Conservation (phyloP, 2,888 invertebrate genomes). For the Melieria crassipennis region DNA sequence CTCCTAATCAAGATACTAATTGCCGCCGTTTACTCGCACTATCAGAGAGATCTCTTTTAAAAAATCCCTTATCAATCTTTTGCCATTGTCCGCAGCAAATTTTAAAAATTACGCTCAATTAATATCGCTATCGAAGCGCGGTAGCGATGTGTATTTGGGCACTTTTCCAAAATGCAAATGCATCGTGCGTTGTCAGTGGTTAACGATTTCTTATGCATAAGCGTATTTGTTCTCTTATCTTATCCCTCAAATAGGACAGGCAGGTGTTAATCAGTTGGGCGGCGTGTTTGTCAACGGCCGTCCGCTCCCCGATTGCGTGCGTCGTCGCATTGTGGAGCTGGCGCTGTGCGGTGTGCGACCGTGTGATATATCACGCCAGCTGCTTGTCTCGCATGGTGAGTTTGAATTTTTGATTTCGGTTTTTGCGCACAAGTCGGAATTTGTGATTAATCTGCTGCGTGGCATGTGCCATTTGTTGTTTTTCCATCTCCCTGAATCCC, state of each 20-base stretch:
- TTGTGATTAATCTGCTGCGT: neutral
- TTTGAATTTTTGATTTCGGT: conserved; percentile 13
- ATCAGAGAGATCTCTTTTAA: too few species aligned
- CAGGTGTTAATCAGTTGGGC: conserved; percentile 96
- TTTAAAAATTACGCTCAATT: neutral
- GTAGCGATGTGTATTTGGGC: too few species aligned
- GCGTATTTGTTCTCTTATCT: conserved; percentile 8
- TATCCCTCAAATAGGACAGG: conserved; percentile 77
- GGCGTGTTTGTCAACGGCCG: conserved; percentile 98
- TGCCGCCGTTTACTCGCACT: too few species aligned
- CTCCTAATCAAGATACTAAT: too few species aligned
- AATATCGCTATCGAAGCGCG: neutral
- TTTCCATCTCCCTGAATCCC: conserved; percentile 16
- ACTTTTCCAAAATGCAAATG: neutral
- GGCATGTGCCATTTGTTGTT: neutral
- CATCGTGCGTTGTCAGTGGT: neutral
- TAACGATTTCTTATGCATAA: neutral
- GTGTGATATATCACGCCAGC: conserved; percentile 95
- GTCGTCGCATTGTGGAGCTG: conserved; percentile 92
- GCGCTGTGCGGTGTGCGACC: conserved; percentile 94
- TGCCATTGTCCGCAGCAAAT: neutral
- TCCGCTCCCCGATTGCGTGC: conserved; percentile 94
- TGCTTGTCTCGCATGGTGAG: conserved; percentile 89
- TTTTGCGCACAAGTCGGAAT: neutral
- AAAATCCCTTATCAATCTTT: too few species aligned